These are phyloP conservation scores for Formica exsecta DNA, from an alignment of 1,140 invertebrate species.

Conservation along the genomic window DNA sequence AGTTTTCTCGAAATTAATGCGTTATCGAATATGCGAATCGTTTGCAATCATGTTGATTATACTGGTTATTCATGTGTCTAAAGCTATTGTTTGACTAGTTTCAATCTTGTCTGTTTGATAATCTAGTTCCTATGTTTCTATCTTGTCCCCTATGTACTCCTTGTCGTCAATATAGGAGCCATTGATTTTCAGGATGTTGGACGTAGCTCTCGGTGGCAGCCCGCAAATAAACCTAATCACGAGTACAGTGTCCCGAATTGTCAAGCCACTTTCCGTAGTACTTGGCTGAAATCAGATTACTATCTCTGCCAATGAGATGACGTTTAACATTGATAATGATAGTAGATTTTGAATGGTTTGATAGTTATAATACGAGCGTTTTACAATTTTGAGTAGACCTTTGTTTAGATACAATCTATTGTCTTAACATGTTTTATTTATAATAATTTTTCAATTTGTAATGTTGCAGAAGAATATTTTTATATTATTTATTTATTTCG, in stretches of 20 bases:
- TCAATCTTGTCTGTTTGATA: conserved; percentile 70
- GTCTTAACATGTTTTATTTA: background rate
- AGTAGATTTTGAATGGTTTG: background rate
- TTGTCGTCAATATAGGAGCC: conserved; percentile 56
- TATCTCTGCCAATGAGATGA: conserved; percentile 54
- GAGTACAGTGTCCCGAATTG: conserved; percentile 75
- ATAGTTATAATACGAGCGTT: background rate
- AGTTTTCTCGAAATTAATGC: conserved; percentile 40
- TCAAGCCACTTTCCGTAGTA: conserved; percentile 78
- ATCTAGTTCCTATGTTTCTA: conserved; percentile 55
- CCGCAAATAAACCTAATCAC: conserved; percentile 85
- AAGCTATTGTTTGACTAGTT: conserved; percentile 65
- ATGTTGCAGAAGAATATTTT: background rate
- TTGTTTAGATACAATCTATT: background rate
- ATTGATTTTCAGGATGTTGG: conserved; percentile 82
- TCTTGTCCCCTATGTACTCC: conserved; percentile 59
- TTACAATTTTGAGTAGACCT: background rate
- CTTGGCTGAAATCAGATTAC: conserved; percentile 65
- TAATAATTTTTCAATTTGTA: background rate
- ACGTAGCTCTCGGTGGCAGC: conserved; percentile 76
- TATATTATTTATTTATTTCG: background rate
- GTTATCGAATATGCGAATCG: conserved; percentile 37
- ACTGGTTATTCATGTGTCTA: conserved; percentile 54
- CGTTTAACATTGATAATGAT: conserved; percentile 43
- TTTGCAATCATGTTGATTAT: conserved; percentile 55